Evolutionary conservation across 23 tunicate genomes (phyloP).

Genomic region (Styela clava): DNA sequence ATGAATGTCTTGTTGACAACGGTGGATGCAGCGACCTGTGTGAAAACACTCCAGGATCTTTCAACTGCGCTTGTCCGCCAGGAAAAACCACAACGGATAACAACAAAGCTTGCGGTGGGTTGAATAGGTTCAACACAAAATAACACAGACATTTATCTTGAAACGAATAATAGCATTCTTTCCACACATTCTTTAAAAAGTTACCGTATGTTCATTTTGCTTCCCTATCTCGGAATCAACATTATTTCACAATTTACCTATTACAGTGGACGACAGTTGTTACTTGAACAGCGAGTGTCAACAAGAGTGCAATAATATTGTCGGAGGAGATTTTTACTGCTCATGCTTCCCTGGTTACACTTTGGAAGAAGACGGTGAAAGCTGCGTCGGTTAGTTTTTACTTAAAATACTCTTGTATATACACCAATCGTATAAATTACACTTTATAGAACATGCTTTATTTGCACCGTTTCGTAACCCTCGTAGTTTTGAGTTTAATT

Average conservation of each 20-base stretch:
- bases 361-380: conserved; percentile 56
- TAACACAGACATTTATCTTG: neutral
- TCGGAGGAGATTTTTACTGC: conserved; percentile 60
- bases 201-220: neutral
- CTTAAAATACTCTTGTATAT: too few relatives aligned
- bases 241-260: too few relatives aligned
- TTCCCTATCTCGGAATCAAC: too few relatives aligned
- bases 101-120: conserved; percentile 65
- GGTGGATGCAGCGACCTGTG: conserved; percentile 76
- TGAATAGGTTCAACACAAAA: neutral
- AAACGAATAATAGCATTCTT: too few relatives aligned
- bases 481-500: neutral
- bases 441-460: neutral
- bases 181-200: neutral
- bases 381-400: conserved; percentile 70
- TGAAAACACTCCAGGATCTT: conserved; percentile 71
- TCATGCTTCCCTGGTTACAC: conserved; percentile 59
- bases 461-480: neutral
- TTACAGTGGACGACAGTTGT: conserved; percentile 86
- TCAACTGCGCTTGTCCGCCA: conserved; percentile 59
- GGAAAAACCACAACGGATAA: conserved; percentile 48
- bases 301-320: conserved; percentile 70
- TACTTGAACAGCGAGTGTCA: conserved; percentile 54
- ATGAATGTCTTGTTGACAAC: conserved; percentile 59
- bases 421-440: neutral